Evolutionary conservation across 2,888 invertebrate species (phyloP).

Genomic region (Athetis lepigone): DNA sequence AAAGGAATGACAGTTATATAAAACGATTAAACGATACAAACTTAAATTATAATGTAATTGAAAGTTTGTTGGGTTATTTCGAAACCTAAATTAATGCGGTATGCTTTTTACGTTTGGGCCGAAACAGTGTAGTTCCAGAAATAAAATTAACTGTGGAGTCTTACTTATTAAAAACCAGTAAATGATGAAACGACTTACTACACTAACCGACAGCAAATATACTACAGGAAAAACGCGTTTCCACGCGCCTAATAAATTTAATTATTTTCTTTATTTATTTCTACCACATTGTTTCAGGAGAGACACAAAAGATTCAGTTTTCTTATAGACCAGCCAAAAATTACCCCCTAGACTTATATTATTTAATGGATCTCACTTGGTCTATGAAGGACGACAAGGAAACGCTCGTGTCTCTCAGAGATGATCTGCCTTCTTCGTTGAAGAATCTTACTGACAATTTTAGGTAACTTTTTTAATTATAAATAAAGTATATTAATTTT

Average conservation of each 20-base stretch:
- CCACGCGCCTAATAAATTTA: background rate
- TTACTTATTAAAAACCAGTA: too few relatives aligned
- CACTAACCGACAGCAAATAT: too few relatives aligned
- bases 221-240: too few relatives aligned
- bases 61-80: too few relatives aligned
- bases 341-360: slow-evolving; percentile 96
- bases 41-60: too few relatives aligned
- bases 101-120: too few relatives aligned
- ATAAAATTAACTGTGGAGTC: too few relatives aligned
- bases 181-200: too few relatives aligned
- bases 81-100: too few relatives aligned
- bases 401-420: slow-evolving; percentile 93
- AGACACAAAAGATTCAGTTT: slow-evolving; percentile 91
- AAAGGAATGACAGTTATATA: too few relatives aligned
- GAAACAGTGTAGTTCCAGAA: too few relatives aligned
- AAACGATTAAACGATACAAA: too few relatives aligned
- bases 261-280: background rate
- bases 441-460: slow-evolving; percentile 93
- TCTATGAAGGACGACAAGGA: slow-evolving; percentile 97
- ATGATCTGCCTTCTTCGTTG: slow-evolving; percentile 90
- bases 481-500: background rate
- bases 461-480: slow-evolving; percentile 77
- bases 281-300: slow-evolving; percentile 78
- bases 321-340: slow-evolving; percentile 95
- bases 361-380: slow-evolving; percentile 97